Evolutionary conservation across 2,113 vertebrate species (phyloP).

Genomic region (Lepus timidus): DNA sequence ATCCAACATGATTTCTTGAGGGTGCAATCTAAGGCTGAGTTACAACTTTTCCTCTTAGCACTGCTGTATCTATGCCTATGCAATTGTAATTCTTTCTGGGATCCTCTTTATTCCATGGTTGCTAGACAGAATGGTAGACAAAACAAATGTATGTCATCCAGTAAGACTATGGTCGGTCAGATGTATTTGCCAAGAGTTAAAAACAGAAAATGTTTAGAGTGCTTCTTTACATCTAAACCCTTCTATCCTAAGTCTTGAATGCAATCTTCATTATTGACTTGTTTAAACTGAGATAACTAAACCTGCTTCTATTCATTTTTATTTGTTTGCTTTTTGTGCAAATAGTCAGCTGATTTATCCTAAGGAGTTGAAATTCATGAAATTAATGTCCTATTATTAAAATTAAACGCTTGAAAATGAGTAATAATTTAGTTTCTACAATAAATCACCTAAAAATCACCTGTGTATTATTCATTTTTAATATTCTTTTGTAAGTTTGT

Average conservation of each 20-base stretch:
- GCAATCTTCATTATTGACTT: not conserved
- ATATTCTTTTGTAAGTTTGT: not conserved
- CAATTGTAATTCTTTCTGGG: conserved; percentile 84
- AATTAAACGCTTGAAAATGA: not conserved
- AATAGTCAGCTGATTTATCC: not conserved
- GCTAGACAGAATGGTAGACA: conserved; percentile 75
- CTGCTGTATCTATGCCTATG: conserved; percentile 76
- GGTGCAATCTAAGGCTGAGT: conserved; percentile 87
- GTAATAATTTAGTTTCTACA: conserved; percentile 45
- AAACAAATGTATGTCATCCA: conserved; percentile 81
- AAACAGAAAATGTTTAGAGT: not conserved
- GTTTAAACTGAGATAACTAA: not conserved
- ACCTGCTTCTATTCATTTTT: not conserved
- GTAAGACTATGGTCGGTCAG: conserved; percentile 70
- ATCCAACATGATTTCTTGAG: conserved; percentile 89
- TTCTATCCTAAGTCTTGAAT: not conserved
- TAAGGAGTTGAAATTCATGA: not conserved
- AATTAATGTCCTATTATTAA: not conserved
- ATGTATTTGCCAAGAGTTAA: conserved; percentile 63
- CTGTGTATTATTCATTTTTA: not conserved
- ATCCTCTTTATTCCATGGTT: conserved; percentile 83
- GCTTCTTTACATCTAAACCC: not conserved
- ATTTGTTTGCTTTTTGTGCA: not conserved
- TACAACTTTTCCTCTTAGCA: conserved; percentile 81
- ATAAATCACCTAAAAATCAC: not conserved